Evolutionary conservation across 2,888 invertebrate genomes (phyloP), one percentile per base, ranked within the genome.

Genomic region (Torymus tubicola): DNA sequence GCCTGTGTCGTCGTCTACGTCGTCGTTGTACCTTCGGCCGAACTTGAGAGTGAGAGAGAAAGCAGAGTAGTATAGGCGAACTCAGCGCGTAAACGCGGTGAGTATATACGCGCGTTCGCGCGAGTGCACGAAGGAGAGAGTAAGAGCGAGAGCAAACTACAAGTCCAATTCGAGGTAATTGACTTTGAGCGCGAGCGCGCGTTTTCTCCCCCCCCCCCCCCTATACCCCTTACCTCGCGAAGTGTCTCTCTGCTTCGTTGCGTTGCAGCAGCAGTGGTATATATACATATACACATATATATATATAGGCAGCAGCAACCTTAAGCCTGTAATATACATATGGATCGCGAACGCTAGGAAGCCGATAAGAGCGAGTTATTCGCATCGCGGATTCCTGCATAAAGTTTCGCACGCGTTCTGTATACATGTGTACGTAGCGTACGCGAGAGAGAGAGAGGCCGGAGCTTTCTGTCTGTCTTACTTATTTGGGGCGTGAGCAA

Each of bases 81-180:
- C 31, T 31, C 31, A 8, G 31, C 31, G 31, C 31, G 31, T 31
- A 31, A 31, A 31, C 31, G 31, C 31, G 31, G 31, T 1, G 31
- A 31, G 31, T 31, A 31, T 1, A 31, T 8, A 8, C 31, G 31
- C 31, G 2, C 31, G 4, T n/a, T 74, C 74, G 24, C 10, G 65
- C n/a, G n/a, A n/a, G 50, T 42, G 21, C 24, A 52, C 50, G 73
- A 31, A 68, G 65, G 53, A 53, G n/a, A 74, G 65, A 53, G 31
- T 14, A 2, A 68, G 13, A 24, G 31, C 21, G 21, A 72, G 74
- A 74, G 71, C 57, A 72, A 85, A 83, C 83, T 84, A 82, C 81
- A 85, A 86, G 84, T 85, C 84, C 86, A 82, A 86, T 84, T 84
- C 82, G 80, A 75, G 81, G 81, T 85, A 86, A 86, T 86, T 86